A percentile compares a stretch with the other conserved stretches of the same genome.
phyloP scores from a whole-genome alignment of 2,888 invertebrate genomes.

The Leptopterna dolabrata region DNA sequence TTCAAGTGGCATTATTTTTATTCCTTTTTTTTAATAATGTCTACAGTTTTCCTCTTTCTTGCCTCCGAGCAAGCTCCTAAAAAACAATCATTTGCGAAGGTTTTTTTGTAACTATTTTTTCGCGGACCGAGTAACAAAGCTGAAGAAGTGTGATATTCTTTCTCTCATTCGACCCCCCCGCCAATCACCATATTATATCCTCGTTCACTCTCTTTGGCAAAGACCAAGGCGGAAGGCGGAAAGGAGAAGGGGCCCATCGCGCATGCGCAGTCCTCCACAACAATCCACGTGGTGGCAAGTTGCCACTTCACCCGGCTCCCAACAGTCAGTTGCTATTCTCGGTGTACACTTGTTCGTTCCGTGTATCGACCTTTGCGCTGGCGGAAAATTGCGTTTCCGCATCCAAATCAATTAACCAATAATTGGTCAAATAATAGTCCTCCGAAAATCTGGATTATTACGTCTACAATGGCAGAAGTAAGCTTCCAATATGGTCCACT shows the following conservation, averaged over 20 bases:
- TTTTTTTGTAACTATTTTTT: not conserved
- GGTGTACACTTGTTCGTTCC: not conserved
- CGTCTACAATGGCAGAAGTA: constrained; percentile 11
- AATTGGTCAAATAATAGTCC: not conserved
- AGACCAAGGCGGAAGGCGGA: not conserved
- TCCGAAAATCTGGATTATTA: not conserved
- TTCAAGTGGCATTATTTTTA: too few species aligned
- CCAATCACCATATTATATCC: too few species aligned
- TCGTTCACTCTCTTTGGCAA: too few species aligned
- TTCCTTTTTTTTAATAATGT: too few species aligned
- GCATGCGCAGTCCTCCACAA: constrained; percentile 32
- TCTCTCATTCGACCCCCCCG: not conserved
- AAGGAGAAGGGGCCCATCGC: not conserved
- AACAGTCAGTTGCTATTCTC: constrained; percentile 7
- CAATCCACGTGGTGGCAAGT: constrained; percentile 48
- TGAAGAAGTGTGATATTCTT: not conserved
- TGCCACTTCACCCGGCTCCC: constrained; percentile 30
- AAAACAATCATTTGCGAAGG: not conserved
- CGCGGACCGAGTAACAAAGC: not conserved
- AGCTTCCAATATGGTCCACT: not conserved
- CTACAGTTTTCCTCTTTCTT: not conserved
- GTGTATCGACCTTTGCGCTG: not conserved
- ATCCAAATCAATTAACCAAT: not conserved
- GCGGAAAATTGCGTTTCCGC: not conserved
- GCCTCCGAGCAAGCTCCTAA: not conserved